Conservation (phyloP, 2,888 invertebrate species). For the Ophioninae sp. region DNA sequence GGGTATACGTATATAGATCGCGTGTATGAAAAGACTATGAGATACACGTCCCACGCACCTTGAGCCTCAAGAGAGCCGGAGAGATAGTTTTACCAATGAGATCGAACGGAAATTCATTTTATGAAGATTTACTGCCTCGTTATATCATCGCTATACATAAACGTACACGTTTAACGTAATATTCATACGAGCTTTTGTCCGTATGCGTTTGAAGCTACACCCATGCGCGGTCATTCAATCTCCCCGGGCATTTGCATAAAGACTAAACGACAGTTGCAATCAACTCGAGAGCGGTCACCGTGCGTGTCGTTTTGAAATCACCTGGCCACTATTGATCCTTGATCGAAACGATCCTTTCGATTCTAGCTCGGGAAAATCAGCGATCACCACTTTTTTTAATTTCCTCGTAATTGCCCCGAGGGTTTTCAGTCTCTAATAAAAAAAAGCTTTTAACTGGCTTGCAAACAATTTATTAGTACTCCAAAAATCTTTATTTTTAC, state of each 20-base stretch:
- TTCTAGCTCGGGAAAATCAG: neutral
- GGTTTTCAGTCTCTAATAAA: neutral
- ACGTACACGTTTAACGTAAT: conserved; percentile 19
- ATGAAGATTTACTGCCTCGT: conserved; percentile 61
- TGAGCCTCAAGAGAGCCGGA: conserved; percentile 32
- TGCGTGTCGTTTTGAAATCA: conserved; percentile 40
- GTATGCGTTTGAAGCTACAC: conserved; percentile 1
- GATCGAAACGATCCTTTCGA: neutral
- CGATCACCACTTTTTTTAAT: neutral
- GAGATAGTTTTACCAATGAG: conserved; percentile 59
- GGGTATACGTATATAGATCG: neutral
- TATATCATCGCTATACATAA: conserved; percentile 35
- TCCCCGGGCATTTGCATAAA: conserved; percentile 58
- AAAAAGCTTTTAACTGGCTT: neutral
- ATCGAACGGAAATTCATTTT: conserved; percentile 64
- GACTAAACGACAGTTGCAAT: conserved; percentile 51
- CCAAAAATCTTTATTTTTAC: neutral
- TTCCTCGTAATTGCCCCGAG: neutral
- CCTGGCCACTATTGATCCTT: neutral
- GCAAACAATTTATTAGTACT: neutral
- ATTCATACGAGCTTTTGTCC: neutral
- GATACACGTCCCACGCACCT: conserved; percentile 51
- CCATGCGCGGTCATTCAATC: conserved; percentile 28
- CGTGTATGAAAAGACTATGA: neutral
- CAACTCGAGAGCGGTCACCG: conserved; percentile 25